Percentiles rank a stretch among this genome's conserved stretches.
phyloP scores from a whole-genome alignment of 2,797 vertebrate genomes.

The Parauchenoglanis punctatus region DNA sequence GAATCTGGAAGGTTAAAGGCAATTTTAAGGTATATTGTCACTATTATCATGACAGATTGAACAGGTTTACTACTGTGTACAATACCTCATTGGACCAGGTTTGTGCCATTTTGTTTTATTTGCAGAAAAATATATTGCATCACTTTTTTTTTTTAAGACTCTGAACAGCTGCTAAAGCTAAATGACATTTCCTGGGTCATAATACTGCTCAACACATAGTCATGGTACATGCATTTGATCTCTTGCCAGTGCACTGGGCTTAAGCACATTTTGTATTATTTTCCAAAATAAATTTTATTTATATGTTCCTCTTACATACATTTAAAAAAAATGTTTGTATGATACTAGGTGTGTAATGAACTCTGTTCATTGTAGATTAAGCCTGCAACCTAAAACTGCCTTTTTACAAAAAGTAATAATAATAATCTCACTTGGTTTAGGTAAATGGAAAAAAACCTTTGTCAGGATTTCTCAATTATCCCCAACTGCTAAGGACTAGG shows the following conservation, averaged over 20 bases:
- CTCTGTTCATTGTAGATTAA: not conserved
- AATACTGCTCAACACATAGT: not conserved
- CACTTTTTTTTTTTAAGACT: not conserved
- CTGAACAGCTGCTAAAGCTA: not conserved
- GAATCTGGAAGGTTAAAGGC: conserved; percentile 2
- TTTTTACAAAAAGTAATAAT: not conserved
- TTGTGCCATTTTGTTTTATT: not conserved
- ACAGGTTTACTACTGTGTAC: not conserved
- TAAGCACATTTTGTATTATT: not conserved
- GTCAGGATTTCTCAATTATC: not conserved
- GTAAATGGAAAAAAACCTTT: not conserved
- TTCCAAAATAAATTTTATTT: not conserved
- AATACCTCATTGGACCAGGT: not conserved
- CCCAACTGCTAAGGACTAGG: not conserved
- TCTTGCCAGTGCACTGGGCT: not conserved
- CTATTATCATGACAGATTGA: too few relatives aligned
- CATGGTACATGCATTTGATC: not conserved
- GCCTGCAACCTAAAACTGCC: not conserved
- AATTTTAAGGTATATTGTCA: not conserved
- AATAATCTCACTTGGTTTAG: not conserved
- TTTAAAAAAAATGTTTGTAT: too few relatives aligned
- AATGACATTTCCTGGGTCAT: too few relatives aligned
- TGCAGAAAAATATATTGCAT: not conserved
- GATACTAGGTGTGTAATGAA: too few relatives aligned
- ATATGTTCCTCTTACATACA: too few relatives aligned